phyloP scores from a whole-genome alignment of 2,113 vertebrate genomes.

The Dascyllus trimaculatus region DNA sequence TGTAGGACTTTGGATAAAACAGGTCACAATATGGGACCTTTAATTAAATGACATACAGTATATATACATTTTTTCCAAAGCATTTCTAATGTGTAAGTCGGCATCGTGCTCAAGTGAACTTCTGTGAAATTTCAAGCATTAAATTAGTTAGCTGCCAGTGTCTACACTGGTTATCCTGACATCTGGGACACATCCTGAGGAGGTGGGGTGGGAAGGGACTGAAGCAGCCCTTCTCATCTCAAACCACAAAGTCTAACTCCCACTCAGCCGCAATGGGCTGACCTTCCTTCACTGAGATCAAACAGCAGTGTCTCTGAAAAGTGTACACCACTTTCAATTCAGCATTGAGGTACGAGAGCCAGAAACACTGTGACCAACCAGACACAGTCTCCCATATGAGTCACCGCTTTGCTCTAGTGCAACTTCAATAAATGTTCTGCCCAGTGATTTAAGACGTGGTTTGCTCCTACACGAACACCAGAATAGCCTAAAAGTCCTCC shows the following conservation, averaged over 20 bases:
- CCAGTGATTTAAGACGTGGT: not conserved
- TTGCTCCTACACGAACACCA: not conserved
- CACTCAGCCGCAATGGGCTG: constrained; percentile 5
- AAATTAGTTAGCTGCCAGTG: not conserved
- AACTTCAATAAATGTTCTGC: constrained; percentile 17
- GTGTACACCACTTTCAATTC: constrained; percentile 2
- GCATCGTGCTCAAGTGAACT: not conserved
- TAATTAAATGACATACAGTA: no score
- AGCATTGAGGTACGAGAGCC: not conserved
- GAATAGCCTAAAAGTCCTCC: not conserved
- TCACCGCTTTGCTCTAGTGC: constrained; percentile 18
- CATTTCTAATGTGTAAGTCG: constrained; percentile 2
- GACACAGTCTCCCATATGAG: constrained; percentile 28
- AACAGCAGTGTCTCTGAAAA: constrained; percentile 18
- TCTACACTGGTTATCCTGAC: not conserved
- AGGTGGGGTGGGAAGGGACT: not conserved
- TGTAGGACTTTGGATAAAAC: no score
- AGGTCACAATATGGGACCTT: no score
- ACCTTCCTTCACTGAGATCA: constrained; percentile 39
- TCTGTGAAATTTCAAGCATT: not conserved
- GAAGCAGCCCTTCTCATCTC: constrained; percentile 27
- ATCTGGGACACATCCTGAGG: constrained; percentile 14
- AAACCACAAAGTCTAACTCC: constrained; percentile 30
- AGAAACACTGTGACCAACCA: constrained; percentile 25
- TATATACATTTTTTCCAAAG: no score